A percentile compares a stretch with the other conserved stretches of the same genome.
Evolutionary conservation across 2,113 vertebrate genomes (phyloP).

Genomic region (Anser brachyrhynchus): DNA sequence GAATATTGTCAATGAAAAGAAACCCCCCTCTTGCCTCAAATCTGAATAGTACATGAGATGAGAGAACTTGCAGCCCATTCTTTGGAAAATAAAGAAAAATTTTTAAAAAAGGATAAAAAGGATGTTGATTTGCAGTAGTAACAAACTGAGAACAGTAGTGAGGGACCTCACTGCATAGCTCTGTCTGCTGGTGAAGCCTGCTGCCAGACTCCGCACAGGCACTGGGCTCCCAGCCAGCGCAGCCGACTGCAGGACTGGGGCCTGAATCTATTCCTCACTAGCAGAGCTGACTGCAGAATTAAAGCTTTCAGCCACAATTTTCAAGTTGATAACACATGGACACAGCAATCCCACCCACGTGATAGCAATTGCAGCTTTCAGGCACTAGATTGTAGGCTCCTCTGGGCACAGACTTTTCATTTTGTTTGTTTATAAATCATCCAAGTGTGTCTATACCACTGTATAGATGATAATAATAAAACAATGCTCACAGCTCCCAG

Average conservation of each 20-base stretch:
- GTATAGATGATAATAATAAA: neutral
- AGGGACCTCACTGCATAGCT: neutral
- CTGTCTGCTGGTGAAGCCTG: neutral
- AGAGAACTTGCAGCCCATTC: neutral
- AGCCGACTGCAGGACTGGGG: constrained; percentile 10
- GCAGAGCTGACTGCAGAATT: constrained; percentile 51
- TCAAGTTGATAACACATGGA: constrained; percentile 52
- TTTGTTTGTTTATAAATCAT: constrained; percentile 34
- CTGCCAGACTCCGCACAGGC: constrained; percentile 16
- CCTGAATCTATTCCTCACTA: constrained; percentile 22
- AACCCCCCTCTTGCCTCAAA: fast-evolving
- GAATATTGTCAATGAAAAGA: neutral
- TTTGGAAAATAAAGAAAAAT: too few relatives aligned
- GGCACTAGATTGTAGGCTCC: neutral
- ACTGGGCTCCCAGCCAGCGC: neutral
- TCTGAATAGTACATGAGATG: neutral
- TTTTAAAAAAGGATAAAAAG: too few relatives aligned
- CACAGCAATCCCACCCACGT: constrained; percentile 29
- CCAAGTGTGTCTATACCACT: neutral
- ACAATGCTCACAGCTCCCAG: neutral
- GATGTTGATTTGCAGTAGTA: neutral
- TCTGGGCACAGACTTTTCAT: neutral
- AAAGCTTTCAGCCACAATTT: constrained; percentile 61
- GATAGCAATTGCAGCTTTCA: constrained; percentile 2
- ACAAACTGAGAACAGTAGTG: neutral